Evolutionary conservation across 1,140 invertebrate species (phyloP).

Genomic region (Microplitis demolitor): DNA sequence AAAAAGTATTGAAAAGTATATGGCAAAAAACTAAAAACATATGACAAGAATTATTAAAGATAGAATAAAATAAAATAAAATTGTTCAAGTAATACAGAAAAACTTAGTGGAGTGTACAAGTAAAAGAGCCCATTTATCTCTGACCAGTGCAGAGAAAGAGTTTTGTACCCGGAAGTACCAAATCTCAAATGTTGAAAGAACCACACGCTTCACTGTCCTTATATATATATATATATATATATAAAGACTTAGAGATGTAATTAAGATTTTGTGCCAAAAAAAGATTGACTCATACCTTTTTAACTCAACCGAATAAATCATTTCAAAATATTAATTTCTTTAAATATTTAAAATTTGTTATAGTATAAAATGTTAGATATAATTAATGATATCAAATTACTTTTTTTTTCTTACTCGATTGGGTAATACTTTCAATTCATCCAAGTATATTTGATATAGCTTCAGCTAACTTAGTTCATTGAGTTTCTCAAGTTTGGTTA

Average conservation of each 20-base stretch:
- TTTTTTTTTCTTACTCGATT: background rate
- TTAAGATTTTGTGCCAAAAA: background rate
- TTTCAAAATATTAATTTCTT: too few relatives aligned
- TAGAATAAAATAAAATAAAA: conserved; percentile 21
- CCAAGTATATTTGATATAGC: background rate
- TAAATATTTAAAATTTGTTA: too few relatives aligned
- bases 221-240: background rate
- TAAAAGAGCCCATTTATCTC: conserved; percentile 42
- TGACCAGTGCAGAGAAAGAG: conserved; percentile 40
- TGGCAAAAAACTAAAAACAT: too few relatives aligned
- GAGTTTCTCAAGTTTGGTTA: background rate
- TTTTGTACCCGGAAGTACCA: conserved; percentile 36
- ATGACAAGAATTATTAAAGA: conserved; percentile 22
- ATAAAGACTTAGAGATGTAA: background rate
- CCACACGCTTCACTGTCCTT: conserved; percentile 3
- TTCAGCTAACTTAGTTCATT: background rate
- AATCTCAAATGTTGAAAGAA: conserved; percentile 24
- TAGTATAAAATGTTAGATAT: background rate
- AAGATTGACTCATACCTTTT: background rate
- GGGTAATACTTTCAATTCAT: background rate
- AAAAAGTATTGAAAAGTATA: background rate
- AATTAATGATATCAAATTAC: background rate
- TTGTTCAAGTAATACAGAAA: conserved; percentile 12
- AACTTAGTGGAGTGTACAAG: background rate
- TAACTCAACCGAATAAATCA: too few relatives aligned